These are phyloP conservation scores for Forficula auricularia DNA, from an alignment of 1,140 invertebrate species.

Conservation along the genomic window DNA sequence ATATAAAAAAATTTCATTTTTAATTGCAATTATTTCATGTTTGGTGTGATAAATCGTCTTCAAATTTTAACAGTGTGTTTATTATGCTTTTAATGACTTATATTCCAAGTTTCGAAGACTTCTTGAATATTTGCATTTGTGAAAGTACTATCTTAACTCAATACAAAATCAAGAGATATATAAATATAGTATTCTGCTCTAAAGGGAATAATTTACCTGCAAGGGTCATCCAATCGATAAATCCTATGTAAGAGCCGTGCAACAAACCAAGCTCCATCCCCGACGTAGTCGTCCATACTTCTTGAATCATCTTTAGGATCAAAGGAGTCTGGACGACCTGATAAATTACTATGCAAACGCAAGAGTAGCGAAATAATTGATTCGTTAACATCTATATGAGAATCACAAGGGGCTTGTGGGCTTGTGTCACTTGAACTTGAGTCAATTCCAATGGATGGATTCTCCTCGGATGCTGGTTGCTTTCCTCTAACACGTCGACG, in stretches of 20 bases:
- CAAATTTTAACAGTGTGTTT: no score
- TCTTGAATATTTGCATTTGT: not conserved
- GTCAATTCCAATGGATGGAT: conserved; percentile 14
- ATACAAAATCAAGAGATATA: not conserved
- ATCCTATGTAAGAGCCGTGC: conserved; percentile 56
- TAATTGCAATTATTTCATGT: no score
- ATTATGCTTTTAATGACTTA: no score
- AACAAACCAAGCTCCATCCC: conserved; percentile 78
- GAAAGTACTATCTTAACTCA: not conserved
- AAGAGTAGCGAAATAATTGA: conserved; percentile 80
- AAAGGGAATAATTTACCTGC: conserved; percentile 19
- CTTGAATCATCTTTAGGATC: conserved; percentile 28
- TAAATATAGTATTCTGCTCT: no score
- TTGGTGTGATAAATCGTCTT: no score
- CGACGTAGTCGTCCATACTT: conserved; percentile 34
- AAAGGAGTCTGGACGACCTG: conserved; percentile 63
- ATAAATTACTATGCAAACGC: conserved; percentile 82
- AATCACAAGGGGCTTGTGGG: not conserved
- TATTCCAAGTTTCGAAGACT: no score
- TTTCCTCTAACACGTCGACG: no score
- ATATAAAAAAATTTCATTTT: no score
- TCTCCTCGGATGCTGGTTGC: no score
- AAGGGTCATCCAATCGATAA: conserved; percentile 45
- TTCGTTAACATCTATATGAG: conserved; percentile 54
- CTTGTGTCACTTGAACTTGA: conserved; percentile 8